Conservation (phyloP, 2,113 vertebrate genomes). For the Rhinoderma darwinii region DNA sequence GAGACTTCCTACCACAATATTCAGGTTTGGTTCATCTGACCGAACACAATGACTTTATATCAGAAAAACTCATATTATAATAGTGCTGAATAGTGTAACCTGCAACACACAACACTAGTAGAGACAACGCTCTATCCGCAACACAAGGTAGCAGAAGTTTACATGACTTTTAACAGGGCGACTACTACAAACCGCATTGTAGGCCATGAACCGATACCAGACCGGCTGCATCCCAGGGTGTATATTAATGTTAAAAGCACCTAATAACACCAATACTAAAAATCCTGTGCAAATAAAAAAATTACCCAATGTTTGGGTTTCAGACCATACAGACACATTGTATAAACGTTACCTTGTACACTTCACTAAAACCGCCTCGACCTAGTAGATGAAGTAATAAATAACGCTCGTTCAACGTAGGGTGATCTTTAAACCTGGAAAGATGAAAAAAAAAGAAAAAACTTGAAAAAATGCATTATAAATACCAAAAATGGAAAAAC, state of each 20-base stretch:
- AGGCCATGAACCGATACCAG: too few relatives aligned
- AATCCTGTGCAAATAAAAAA: background rate
- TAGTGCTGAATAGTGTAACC: too few relatives aligned
- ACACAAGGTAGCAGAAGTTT: too few relatives aligned
- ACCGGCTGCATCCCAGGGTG: background rate
- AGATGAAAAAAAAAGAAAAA: background rate
- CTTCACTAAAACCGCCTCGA: slow-evolving; percentile 98
- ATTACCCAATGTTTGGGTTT: background rate
- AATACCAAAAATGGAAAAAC: too few relatives aligned
- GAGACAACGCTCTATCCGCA: too few relatives aligned
- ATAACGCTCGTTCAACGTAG: slow-evolving; percentile 96
- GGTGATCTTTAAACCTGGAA: slow-evolving; percentile 96
- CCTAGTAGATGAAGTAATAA: slow-evolving; percentile 96
- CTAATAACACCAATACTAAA: background rate
- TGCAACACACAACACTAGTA: too few relatives aligned
- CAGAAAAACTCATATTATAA: too few relatives aligned
- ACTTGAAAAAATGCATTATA: background rate
- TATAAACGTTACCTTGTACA: slow-evolving; percentile 87
- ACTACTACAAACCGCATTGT: too few relatives aligned
- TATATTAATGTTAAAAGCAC: background rate
- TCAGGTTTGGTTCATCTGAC: too few relatives aligned
- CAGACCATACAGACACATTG: background rate
- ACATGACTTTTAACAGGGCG: too few relatives aligned
- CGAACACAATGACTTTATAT: too few relatives aligned
- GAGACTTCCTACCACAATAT: too few relatives aligned